Base-by-base conservation (phyloP, 2,113 vertebrate genomes). In the Passer domesticus region DNA sequence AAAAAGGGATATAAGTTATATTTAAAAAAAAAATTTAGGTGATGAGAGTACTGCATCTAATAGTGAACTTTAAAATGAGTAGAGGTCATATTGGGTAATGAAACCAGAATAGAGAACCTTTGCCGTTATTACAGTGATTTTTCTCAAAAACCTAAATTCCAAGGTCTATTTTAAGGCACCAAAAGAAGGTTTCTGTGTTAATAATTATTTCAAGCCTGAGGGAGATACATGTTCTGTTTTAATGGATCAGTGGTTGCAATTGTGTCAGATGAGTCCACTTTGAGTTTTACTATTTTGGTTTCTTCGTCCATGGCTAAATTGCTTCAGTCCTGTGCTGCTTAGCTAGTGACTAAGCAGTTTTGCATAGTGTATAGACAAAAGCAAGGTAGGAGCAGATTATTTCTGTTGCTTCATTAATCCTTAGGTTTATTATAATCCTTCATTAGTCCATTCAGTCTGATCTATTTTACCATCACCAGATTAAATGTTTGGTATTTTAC, bases 181-280 rank as follows among this genome's bases (percentile, higher is more conserved):
- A 37, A 35, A 97, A 95, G 24, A 33, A 86, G 90, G 90, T 96
- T 96, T 95, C 85, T 95, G 22, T 94, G 85, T 94, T 92, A 91
- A 79, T 92, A 79, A 90, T 69, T 93, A 81, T 68, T 86, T 55
- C 30, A 74, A 31, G 35, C 93, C 44, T 1, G 31, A 86, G 93
- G 91, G 94, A 92, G 21, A 37, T 63, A 47, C 0, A 31, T 27
- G 41, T 53, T 94, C 49, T 20, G 69, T 95, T 94, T 80, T 83
- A 86, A 59, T 81, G 39, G 39, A 27, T 74, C 64, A n/a, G 1
- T 74, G 21, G 33, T 73, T 90, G 25, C 55, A 82, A 15, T 83
- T 66, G 62, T 67, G 70, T 83, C 44, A 5, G 11, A 69, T 90
- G 50, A 80, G 24, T 85, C 5, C 33, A 39, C 20, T 84, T 91